A percentile compares a stretch with the other conserved stretches of the same genome.
phyloP scores from a whole-genome alignment of 1,140 invertebrate genomes.

The Heliconius eleuchia region DNA sequence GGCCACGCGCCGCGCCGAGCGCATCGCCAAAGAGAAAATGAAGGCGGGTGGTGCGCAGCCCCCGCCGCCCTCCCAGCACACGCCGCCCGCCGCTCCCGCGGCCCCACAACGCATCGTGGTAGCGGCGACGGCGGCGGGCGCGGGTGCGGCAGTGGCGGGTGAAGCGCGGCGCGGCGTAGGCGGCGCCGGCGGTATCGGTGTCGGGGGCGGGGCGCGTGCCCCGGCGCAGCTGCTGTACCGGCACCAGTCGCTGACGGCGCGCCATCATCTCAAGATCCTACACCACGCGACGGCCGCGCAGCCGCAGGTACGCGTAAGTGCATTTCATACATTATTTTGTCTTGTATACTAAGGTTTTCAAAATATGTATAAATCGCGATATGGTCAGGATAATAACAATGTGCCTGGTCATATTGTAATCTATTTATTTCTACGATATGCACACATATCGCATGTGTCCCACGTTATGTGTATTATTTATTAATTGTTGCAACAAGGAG shows the following conservation, averaged over 20 bases:
- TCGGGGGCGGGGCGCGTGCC: slow-evolving; percentile 41
- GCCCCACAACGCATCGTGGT: slow-evolving; percentile 82
- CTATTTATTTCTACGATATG: too few species aligned
- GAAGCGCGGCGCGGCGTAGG: slow-evolving; percentile 27
- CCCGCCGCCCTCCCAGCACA: slow-evolving; percentile 14
- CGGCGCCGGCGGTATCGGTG: slow-evolving; percentile 24
- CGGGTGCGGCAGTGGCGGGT: slow-evolving; percentile 29
- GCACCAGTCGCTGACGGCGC: slow-evolving; percentile 44
- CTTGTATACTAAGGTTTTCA: neutral
- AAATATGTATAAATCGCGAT: too few species aligned
- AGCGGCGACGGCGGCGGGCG: slow-evolving; percentile 46
- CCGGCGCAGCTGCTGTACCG: slow-evolving; percentile 35
- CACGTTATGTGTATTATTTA: too few species aligned
- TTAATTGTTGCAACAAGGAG: too few species aligned
- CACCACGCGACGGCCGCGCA: slow-evolving; percentile 51
- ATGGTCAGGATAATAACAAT: too few species aligned
- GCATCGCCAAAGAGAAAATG: slow-evolving; percentile 90
- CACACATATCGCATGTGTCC: too few species aligned
- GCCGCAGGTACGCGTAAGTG: slow-evolving; percentile 45
- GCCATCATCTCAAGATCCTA: slow-evolving; percentile 66
- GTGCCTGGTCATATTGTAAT: too few species aligned
- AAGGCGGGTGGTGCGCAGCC: slow-evolving; percentile 60
- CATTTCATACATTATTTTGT: neutral
- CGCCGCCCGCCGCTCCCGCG: slow-evolving; percentile 33
- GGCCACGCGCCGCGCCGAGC: slow-evolving; percentile 90